A percentile compares a stretch with the other conserved stretches of the same genome.
phyloP scores from a whole-genome alignment of 53 echinoderm and acorn worm species.

The Arbacia lixula region DNA sequence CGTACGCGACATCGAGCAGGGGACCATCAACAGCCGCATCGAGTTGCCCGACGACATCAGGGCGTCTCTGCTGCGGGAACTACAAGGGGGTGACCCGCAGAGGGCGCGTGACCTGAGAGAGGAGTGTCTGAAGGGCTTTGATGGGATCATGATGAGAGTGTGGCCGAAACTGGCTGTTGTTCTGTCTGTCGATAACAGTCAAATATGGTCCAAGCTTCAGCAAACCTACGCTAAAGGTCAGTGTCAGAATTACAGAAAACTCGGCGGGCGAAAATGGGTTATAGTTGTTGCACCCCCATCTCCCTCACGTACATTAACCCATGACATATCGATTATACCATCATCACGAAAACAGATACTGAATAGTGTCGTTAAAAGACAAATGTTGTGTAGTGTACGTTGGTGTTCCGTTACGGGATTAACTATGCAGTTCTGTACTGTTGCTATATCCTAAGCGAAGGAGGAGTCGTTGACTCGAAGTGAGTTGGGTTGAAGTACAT shows the following conservation, averaged over 20 bases:
- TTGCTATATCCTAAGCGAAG: no score
- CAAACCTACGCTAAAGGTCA: slow-evolving; percentile 61
- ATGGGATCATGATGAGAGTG: slow-evolving; percentile 69
- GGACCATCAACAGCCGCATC: slow-evolving; percentile 56
- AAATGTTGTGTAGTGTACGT: no score
- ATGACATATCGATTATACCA: no score
- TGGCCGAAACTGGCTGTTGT: slow-evolving; percentile 73
- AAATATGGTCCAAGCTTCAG: slow-evolving; percentile 28
- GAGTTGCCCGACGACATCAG: slow-evolving; percentile 39
- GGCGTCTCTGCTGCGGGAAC: slow-evolving; percentile 8
- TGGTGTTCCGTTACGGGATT: no score
- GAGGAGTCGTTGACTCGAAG: no score
- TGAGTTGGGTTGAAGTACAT: no score
- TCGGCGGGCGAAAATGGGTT: not conserved
- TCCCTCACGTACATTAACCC: no score
- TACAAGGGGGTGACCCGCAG: slow-evolving; percentile 54
- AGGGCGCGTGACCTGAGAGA: slow-evolving; percentile 60
- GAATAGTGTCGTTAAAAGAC: no score
- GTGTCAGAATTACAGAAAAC: not conserved
- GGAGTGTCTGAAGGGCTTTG: slow-evolving; percentile 75
- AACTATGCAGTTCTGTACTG: no score
- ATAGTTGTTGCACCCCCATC: no score
- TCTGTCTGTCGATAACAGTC: slow-evolving; percentile 35
- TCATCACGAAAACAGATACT: no score
- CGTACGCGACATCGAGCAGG: slow-evolving; percentile 54